phyloP scores from a whole-genome alignment of 23 tunicate genomes.

The Trididemnum clinides region DNA sequence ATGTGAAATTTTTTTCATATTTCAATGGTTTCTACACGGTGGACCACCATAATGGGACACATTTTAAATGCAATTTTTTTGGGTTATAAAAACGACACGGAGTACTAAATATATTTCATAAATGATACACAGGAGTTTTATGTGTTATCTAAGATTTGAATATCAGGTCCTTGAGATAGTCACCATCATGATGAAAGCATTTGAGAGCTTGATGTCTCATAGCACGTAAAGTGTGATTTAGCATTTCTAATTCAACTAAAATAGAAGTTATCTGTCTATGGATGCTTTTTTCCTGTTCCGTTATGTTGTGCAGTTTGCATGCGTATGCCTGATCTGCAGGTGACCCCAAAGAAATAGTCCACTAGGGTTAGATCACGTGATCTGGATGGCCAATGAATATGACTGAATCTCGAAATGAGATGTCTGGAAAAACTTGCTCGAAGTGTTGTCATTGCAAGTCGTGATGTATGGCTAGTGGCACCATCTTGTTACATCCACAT shows the following conservation, averaged over 20 bases:
- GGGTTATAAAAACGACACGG: too few relatives aligned
- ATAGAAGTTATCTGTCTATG: not conserved
- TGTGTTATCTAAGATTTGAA: conserved; percentile 15
- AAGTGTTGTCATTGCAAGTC: conserved; percentile 9
- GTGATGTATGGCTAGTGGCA: too few relatives aligned
- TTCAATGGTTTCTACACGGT: too few relatives aligned
- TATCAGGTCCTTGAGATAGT: not conserved
- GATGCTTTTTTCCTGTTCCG: conserved; percentile 8
- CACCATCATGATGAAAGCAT: not conserved
- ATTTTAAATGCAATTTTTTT: too few relatives aligned
- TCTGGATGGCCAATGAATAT: conserved; percentile 14
- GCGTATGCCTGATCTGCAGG: conserved; percentile 1
- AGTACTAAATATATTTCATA: too few relatives aligned
- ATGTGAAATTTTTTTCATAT: too few relatives aligned
- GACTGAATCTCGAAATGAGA: not conserved
- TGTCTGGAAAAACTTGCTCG: conserved; percentile 3
- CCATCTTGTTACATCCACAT: too few relatives aligned
- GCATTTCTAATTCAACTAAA: not conserved
- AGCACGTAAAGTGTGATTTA: not conserved
- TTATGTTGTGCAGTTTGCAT: not conserved
- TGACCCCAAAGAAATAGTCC: conserved; percentile 4
- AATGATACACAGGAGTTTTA: conserved; percentile 1
- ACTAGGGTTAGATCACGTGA: conserved; percentile 1
- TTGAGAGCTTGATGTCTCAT: conserved; percentile 1
- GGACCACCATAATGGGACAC: too few relatives aligned